A percentile compares a stretch with the other conserved stretches of the same genome.
phyloP scores from a whole-genome alignment of 2,888 invertebrate species.

The Melieria crassipennis region DNA sequence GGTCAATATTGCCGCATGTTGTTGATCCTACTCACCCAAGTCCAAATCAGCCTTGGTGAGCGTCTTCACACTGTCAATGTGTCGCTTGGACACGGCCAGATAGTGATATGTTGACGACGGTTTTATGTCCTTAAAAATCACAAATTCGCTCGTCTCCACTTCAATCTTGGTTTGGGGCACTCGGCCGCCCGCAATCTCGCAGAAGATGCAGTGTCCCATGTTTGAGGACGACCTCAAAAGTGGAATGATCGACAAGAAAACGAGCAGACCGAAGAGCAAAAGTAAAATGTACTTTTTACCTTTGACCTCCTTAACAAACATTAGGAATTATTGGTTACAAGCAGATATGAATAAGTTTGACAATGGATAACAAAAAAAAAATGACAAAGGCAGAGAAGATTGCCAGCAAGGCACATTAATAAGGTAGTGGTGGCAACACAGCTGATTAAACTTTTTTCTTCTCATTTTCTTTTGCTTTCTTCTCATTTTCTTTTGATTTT shows the following conservation, averaged over 20 bases:
- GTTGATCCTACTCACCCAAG: slow-evolving; percentile 70
- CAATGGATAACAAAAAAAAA: no score
- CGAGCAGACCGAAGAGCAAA: slow-evolving; percentile 32
- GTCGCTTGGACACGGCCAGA: slow-evolving; percentile 79
- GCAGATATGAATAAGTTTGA: no score
- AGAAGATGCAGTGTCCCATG: slow-evolving; percentile 73
- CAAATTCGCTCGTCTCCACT: slow-evolving; percentile 78
- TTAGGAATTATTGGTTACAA: no score
- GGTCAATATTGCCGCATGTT: no score
- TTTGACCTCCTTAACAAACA: not conserved
- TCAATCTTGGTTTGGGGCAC: slow-evolving; percentile 71
- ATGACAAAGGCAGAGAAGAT: no score
- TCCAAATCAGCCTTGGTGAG: slow-evolving; percentile 74
- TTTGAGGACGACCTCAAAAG: slow-evolving; percentile 28
- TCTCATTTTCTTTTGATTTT: no score
- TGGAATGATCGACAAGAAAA: slow-evolving; percentile 38
- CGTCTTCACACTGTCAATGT: slow-evolving; percentile 79
- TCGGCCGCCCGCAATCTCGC: slow-evolving; percentile 75
- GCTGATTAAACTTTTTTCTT: no score
- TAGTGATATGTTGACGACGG: slow-evolving; percentile 85
- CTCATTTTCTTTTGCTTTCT: no score
- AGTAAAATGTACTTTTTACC: slow-evolving; percentile 37
- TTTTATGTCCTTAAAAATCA: slow-evolving; percentile 84
- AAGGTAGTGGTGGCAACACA: no score
- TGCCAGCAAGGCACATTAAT: no score